Conservation (phyloP, 1,140 invertebrate genomes). For the Pogonus chalceus region DNA sequence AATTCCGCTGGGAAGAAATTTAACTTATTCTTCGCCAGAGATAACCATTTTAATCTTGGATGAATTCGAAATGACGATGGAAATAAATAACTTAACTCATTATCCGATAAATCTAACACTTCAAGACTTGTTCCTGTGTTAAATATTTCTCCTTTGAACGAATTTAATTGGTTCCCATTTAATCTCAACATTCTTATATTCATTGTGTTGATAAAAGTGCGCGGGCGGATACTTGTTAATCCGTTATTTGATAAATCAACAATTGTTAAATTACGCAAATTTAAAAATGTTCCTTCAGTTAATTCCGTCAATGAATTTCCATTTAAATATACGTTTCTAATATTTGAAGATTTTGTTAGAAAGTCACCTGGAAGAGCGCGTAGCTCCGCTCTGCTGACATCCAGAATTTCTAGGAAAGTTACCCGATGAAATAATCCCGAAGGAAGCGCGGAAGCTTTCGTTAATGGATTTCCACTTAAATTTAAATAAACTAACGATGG, state of each 20-base stretch:
- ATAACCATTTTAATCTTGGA: slow-evolving; percentile 56
- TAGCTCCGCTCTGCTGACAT: slow-evolving; percentile 62
- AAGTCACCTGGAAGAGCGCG: slow-evolving; percentile 59
- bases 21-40: slow-evolving; percentile 63
- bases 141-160: slow-evolving; percentile 72
- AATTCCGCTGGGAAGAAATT: slow-evolving; percentile 73
- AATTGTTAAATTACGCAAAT: slow-evolving; percentile 56
- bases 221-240: slow-evolving; percentile 62
- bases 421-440: slow-evolving; percentile 49
- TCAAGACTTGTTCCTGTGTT: slow-evolving; percentile 60
- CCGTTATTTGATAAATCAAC: slow-evolving; percentile 67
- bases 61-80: slow-evolving; percentile 75
- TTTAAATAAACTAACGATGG: slow-evolving; percentile 62
- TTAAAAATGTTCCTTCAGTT: slow-evolving; percentile 58
- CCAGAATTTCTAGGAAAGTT: slow-evolving; percentile 50
- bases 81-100: slow-evolving; percentile 67
- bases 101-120: slow-evolving; percentile 61
- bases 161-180: slow-evolving; percentile 57
- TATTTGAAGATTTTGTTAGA: slow-evolving; percentile 51
- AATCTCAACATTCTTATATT: slow-evolving; percentile 57
- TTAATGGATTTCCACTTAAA: slow-evolving; percentile 62
- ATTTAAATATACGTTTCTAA: slow-evolving; percentile 54
- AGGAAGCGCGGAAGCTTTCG: slow-evolving; percentile 35
- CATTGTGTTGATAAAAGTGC: slow-evolving; percentile 56
- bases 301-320: slow-evolving; percentile 61